Evolutionary conservation across 2,113 vertebrate genomes (phyloP).

Genomic region (Ailuropoda melanoleuca): DNA sequence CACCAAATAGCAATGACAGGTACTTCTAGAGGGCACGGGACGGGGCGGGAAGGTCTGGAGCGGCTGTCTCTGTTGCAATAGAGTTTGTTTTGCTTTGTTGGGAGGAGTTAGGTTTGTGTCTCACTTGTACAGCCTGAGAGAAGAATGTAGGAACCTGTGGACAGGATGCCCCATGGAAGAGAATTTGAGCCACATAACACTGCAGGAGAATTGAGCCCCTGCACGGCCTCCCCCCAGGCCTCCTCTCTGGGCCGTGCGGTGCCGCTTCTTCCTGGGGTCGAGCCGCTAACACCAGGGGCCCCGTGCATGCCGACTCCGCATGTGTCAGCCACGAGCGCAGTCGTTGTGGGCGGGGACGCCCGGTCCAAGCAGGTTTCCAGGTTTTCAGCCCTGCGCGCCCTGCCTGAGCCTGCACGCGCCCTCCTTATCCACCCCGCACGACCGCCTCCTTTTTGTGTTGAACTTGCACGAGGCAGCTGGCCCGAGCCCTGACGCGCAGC

Average conservation of each 20-base stretch:
- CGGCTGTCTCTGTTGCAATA: neutral
- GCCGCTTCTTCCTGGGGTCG: neutral
- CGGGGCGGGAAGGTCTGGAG: neutral
- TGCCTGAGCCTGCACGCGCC: neutral
- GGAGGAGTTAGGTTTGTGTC: neutral
- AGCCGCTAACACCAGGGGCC: too few relatives aligned
- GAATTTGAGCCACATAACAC: neutral
- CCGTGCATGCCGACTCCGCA: neutral
- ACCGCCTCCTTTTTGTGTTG: neutral
- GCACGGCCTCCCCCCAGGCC: too few relatives aligned
- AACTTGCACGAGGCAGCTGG: neutral
- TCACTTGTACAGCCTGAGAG: neutral
- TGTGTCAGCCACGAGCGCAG: neutral
- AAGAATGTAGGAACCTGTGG: neutral
- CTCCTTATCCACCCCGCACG: neutral
- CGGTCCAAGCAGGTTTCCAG: neutral
- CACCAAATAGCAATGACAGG: rapidly evolving
- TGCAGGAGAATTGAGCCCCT: rapidly evolving
- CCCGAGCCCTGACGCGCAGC: too few relatives aligned
- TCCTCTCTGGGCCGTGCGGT: rapidly evolving
- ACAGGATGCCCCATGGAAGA: neutral
- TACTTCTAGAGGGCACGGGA: rapidly evolving
- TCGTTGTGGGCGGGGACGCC: neutral
- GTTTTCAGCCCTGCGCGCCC: neutral
- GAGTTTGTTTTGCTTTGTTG: neutral